Base-by-base conservation (phyloP, 92 coral and sea anemone genomes). In the Micromussa lordhowensis region DNA sequence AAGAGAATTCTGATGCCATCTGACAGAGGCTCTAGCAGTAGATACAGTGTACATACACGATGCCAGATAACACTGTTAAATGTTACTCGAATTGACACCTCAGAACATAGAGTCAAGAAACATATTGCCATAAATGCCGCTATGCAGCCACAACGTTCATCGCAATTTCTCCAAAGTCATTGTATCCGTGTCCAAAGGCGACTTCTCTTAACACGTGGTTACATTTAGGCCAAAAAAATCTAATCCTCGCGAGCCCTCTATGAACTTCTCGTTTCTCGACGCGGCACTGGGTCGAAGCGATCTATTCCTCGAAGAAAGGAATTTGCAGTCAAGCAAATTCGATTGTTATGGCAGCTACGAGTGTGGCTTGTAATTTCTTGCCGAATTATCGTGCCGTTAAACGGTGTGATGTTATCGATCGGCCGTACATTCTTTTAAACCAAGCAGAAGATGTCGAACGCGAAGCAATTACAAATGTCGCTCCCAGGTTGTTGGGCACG, bases 51-150 rank as follows among this genome's bases (percentile, higher is more conserved):
- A 30, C 34, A 36, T 17, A 40, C 59, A 75, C 36, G 66, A 51
- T 17, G 64, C 63, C 89, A 86, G 89, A 86, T 78, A 66, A 48
- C 69, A 77, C n/a, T 19, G 83, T 57, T 84, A 78, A 30, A 68
- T 69, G 61, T 77, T 73, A 86, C 77, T 77, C 54, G 77, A 86
- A 77, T 51, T 78, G 89, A 86, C 89, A 86, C 73, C 82, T 75
- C 88, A 59, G 30, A 59, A 58, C 48, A 59, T 48, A 36, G 83
- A 86, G 77, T 63, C 89, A 86, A 77, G 78, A 68, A 75, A 86
- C 89, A 86, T 86, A 77, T 86, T 86, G 83, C 89, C 89, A 86
- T 86, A 86, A 58, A 86, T 77, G 29, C 82, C 75, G 82, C 57
- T 34, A 72, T 44, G 14, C 68, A 70, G 29, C 35, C 76, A 44